phyloP scores from a whole-genome alignment of 2,797 vertebrate genomes.

The Melanogrammus aeglefinus region DNA sequence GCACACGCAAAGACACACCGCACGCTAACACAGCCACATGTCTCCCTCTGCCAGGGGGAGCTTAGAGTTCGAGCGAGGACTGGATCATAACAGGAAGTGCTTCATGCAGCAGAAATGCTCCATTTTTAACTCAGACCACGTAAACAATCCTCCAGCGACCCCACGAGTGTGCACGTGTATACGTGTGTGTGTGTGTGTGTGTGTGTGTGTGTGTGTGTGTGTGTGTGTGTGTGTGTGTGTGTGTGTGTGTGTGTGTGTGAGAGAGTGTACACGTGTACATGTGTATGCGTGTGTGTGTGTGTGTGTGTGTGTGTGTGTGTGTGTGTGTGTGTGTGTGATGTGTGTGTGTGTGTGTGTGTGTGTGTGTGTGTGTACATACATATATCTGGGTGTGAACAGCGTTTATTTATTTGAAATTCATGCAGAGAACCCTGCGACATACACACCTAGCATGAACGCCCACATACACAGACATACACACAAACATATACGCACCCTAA shows the following conservation, averaged over 20 bases:
- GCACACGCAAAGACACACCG: background rate
- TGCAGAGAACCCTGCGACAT: background rate
- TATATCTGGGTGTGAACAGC: background rate
- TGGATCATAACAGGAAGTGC: conserved; percentile 76
- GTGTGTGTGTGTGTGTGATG: no score
- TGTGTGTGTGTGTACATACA: background rate
- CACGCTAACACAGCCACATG: conserved; percentile 3
- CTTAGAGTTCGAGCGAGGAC: conserved; percentile 41
- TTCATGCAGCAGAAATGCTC: conserved; percentile 76
- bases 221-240: no score
- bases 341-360: no score
- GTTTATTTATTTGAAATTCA: background rate
- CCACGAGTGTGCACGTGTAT: background rate
- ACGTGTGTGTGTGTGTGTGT: background rate
- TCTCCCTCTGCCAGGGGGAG: conserved; percentile 39
- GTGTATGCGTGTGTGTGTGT: no score
- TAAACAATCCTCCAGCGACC: conserved; percentile 57
- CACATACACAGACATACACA: background rate
- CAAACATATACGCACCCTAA: background rate
- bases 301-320: no score
- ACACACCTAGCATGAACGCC: background rate
- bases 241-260: no score
- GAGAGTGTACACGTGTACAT: background rate
- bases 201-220: background rate
- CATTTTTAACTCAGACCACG: conserved; percentile 74